Conservation (phyloP, 2,113 vertebrate species). For the Piaya cayana region DNA sequence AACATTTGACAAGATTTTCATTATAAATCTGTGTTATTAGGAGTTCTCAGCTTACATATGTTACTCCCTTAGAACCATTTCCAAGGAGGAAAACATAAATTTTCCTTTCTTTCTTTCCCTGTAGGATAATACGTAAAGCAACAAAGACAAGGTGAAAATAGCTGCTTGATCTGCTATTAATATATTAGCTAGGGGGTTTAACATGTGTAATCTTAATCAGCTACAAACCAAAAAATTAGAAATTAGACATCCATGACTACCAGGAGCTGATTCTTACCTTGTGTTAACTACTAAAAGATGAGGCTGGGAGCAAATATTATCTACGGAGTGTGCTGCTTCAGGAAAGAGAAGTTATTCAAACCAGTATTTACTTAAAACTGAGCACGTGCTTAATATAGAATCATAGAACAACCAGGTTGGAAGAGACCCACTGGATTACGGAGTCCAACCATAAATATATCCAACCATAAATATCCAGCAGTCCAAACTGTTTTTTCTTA, state of each 20-base stretch:
- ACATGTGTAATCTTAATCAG: background rate
- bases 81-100: background rate
- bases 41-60: background rate
- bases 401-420: no score
- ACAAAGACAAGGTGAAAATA: background rate
- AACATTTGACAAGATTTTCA: background rate
- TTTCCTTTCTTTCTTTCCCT: background rate
- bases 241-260: background rate
- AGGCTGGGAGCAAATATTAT: background rate
- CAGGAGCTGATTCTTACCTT: background rate
- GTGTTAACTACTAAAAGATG: background rate
- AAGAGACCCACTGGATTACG: no score
- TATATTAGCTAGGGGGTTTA: background rate
- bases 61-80: background rate
- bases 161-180: background rate
- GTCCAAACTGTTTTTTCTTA: background rate
- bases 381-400: background rate
- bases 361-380: background rate
- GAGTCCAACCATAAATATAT: no score
- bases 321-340: background rate
- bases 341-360: background rate
- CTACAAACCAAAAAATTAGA: background rate
- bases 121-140: background rate
- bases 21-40: background rate
- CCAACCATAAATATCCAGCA: no score